A percentile compares a stretch with the other conserved stretches of the same genome.
These are phyloP conservation scores for Battus philenor DNA, from an alignment of 1,140 invertebrate genomes.

Conservation along the genomic window DNA sequence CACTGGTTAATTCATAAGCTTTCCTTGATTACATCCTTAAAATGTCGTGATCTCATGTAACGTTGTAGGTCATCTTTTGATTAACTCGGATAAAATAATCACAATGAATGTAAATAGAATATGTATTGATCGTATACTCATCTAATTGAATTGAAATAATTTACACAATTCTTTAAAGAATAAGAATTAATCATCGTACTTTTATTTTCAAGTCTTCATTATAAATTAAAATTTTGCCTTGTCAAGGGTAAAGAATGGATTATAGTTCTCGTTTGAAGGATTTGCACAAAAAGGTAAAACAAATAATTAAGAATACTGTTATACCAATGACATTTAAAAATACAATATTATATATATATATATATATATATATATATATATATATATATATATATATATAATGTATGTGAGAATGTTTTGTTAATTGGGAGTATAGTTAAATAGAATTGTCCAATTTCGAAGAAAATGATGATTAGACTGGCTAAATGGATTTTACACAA, in stretches of 20 bases:
- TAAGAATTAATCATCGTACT: too few relatives aligned
- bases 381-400: too few relatives aligned
- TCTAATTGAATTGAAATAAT: too few relatives aligned
- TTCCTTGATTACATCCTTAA: conserved; percentile 22
- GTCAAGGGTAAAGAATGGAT: background rate
- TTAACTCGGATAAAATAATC: conserved; percentile 1
- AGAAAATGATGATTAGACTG: conserved; percentile 14
- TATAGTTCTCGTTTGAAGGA: background rate
- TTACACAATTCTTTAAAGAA: too few relatives aligned
- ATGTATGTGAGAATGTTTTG: too few relatives aligned
- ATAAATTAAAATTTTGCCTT: conserved; percentile 6
- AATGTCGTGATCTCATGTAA: conserved; percentile 20
- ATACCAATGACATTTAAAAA: too few relatives aligned
- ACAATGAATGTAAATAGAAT: too few relatives aligned
- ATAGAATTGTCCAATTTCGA: conserved; percentile 5
- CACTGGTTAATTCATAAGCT: conserved; percentile 18
- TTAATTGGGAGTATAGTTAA: background rate
- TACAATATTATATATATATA: too few relatives aligned
- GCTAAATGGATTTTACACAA: conserved; percentile 21
- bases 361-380: too few relatives aligned
- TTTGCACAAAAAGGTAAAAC: too few relatives aligned
- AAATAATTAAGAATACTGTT: too few relatives aligned
- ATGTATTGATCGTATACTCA: too few relatives aligned
- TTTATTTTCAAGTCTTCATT: conserved; percentile 8
- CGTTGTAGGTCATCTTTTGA: conserved; percentile 6